Percentiles rank a stretch among this genome's conserved stretches.
phyloP scores from a whole-genome alignment of 2,888 invertebrate genomes.

The Fragum sueziense region DNA sequence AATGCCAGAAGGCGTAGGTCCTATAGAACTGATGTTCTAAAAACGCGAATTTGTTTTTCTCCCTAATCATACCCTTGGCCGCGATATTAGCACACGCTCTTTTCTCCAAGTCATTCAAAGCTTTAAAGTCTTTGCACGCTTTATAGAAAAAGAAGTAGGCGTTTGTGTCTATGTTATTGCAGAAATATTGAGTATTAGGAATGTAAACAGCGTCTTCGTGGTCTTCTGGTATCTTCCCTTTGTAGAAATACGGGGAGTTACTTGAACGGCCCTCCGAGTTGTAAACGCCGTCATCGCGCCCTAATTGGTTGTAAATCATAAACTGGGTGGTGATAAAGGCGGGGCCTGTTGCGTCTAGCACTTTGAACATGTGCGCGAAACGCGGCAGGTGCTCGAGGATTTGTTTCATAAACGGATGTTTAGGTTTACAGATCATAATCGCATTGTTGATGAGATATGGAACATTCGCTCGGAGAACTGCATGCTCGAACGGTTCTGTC shows the following conservation, averaged over 20 bases:
- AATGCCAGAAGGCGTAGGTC: slow-evolving; percentile 32
- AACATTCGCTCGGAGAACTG: slow-evolving; percentile 62
- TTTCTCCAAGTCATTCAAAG: slow-evolving; percentile 17
- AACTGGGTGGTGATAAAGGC: slow-evolving; percentile 62
- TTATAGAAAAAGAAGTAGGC: slow-evolving; percentile 22
- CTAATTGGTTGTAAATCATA: slow-evolving; percentile 38
- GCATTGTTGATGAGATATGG: slow-evolving; percentile 70
- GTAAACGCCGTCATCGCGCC: slow-evolving; percentile 13
- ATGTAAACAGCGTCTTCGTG: slow-evolving; percentile 39
- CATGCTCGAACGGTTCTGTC: slow-evolving; percentile 70
- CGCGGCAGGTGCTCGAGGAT: slow-evolving; percentile 63
- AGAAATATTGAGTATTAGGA: slow-evolving; percentile 46
- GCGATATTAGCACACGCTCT: slow-evolving; percentile 19
- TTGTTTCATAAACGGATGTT: slow-evolving; percentile 69
- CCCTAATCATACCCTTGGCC: slow-evolving; percentile 17
- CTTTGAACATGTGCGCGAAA: slow-evolving; percentile 64
- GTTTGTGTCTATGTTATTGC: slow-evolving; percentile 20
- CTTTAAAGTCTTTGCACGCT: slow-evolving; percentile 10
- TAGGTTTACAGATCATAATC: slow-evolving; percentile 67
- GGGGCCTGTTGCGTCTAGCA: slow-evolving; percentile 70
- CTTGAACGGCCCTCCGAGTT: slow-evolving; percentile 5
- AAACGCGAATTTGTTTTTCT: slow-evolving; percentile 20
- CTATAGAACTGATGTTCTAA: slow-evolving; percentile 30
- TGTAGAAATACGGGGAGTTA: slow-evolving; percentile 47
- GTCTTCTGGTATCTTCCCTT: slow-evolving; percentile 32